Conservation (phyloP, 2,797 vertebrate genomes). For the Coracias cyanogaster region DNA sequence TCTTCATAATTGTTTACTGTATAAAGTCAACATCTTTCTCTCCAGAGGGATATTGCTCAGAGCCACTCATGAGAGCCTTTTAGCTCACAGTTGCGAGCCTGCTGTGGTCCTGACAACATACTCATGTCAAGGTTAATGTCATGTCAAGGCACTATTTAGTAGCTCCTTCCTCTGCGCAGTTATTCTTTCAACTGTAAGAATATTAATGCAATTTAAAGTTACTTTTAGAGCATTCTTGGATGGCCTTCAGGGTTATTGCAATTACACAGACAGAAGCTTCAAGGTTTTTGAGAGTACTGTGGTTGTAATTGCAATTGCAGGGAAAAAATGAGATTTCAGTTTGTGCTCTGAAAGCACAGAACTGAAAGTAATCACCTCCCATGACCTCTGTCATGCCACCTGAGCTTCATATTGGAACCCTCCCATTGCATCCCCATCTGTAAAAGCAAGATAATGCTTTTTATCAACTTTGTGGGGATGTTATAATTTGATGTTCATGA, state of each 20-base stretch:
- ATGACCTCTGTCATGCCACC: background rate
- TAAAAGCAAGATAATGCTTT: background rate
- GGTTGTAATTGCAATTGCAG: background rate
- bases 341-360: background rate
- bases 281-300: background rate
- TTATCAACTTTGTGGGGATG: background rate
- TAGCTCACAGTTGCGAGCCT: slow-evolving; percentile 12
- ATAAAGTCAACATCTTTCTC: slow-evolving; percentile 43
- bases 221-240: background rate
- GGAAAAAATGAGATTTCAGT: background rate
- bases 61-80: background rate
- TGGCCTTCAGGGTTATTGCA: background rate
- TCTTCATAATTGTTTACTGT: slow-evolving; percentile 64
- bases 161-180: background rate
- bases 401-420: background rate
- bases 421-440: background rate
- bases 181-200: slow-evolving; percentile 16
- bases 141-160: background rate
- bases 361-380: background rate
- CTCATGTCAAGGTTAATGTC: slow-evolving; percentile 28
- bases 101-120: slow-evolving; percentile 39
- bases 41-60: slow-evolving; percentile 36
- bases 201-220: slow-evolving; percentile 35
- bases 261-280: background rate
- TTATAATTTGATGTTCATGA: background rate